Conservation (phyloP, 2,113 vertebrate species). For the Falcunculus frontatus region DNA sequence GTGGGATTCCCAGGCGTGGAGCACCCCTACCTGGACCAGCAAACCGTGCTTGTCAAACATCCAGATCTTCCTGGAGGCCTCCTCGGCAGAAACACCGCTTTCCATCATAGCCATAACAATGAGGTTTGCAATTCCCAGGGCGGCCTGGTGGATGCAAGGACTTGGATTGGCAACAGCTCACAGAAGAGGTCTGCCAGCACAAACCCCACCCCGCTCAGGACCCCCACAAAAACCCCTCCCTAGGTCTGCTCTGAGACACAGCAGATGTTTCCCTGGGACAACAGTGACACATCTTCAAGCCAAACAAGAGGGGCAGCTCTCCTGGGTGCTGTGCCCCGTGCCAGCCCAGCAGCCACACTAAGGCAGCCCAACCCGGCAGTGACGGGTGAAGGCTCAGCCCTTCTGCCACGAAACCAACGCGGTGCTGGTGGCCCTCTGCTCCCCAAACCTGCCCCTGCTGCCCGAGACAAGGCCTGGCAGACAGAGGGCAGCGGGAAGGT, state of each 20-base stretch:
- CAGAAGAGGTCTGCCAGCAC: background rate
- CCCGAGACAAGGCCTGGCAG: background rate
- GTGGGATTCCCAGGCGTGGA: rapidly evolving
- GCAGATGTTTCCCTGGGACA: rapidly evolving
- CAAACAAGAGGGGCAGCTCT: background rate
- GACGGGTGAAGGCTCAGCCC: background rate
- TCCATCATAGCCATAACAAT: constrained; percentile 97
- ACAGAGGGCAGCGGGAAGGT: background rate
- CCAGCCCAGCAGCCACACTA: background rate
- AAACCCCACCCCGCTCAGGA: background rate
- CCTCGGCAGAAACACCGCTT: constrained; percentile 74
- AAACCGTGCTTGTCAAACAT: constrained; percentile 93
- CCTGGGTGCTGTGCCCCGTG: background rate
- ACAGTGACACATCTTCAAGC: rapidly evolving
- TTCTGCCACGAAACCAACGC: rapidly evolving
- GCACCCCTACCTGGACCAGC: constrained; percentile 80
- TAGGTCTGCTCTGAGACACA: background rate
- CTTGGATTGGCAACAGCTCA: background rate
- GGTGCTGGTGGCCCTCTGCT: background rate
- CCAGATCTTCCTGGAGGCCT: constrained; percentile 87
- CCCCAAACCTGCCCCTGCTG: background rate
- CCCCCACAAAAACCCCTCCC: background rate
- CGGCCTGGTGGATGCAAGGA: constrained; percentile 63
- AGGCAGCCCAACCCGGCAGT: background rate
- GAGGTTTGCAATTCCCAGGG: constrained; percentile 94